Evolutionary conservation across 2,888 invertebrate genomes (phyloP).

Genomic region (Drosophila recens): DNA sequence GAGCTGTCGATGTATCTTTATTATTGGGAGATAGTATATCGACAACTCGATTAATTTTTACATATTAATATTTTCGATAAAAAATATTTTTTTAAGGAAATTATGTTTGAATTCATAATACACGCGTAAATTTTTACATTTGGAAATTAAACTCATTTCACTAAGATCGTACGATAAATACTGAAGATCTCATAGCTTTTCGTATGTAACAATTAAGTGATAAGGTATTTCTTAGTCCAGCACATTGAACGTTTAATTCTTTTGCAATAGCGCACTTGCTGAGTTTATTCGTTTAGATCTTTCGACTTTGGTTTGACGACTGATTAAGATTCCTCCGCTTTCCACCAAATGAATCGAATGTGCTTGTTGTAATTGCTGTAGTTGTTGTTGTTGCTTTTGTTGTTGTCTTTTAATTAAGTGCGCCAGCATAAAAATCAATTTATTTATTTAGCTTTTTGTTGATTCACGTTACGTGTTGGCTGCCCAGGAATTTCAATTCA

Average conservation of each 20-base stretch:
- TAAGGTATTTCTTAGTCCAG: not conserved
- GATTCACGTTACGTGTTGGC: conserved; percentile 43
- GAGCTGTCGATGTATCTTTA: no score
- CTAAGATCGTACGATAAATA: no score
- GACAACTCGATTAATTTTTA: no score
- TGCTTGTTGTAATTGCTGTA: not conserved
- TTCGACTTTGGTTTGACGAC: conserved; percentile 3
- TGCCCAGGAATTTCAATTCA: conserved; percentile 33
- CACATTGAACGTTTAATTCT: not conserved
- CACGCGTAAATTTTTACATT: no score
- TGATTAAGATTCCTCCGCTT: conserved; percentile 14
- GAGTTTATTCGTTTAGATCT: not conserved
- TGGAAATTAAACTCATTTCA: no score
- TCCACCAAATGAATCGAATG: conserved; percentile 7
- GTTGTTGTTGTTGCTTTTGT: not conserved
- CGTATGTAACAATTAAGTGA: no score
- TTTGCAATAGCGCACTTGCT: not conserved
- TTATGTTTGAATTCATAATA: no score
- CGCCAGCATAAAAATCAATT: conserved; percentile 61
- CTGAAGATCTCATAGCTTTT: no score
- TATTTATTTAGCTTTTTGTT: conserved; percentile 54
- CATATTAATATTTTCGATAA: no score
- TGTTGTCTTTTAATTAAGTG: conserved; percentile 63
- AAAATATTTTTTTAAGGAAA: no score
- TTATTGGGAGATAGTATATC: no score